Base-by-base conservation (phyloP, 1,140 invertebrate genomes). In the Drosophila kanapiae region DNA sequence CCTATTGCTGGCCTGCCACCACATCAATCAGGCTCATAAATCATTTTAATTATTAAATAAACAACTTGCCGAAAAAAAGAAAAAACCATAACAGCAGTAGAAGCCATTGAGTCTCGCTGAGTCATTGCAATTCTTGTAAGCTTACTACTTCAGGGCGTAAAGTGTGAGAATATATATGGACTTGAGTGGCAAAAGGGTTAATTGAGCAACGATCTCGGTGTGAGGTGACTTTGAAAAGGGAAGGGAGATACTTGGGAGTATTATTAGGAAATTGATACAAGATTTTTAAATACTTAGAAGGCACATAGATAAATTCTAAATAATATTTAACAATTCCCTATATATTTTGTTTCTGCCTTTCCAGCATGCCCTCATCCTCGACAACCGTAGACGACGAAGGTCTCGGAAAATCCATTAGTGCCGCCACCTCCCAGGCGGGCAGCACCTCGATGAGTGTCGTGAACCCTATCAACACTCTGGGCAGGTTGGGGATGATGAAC, bases 21-120 rank as follows among this genome's bases (percentile, higher is more conserved):
- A 65, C 82, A 85, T 85, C 82, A 85, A 85, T 85, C 82, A 85
- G 82, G 74, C 82, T 61, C 86, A 90, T 91, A 90, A 90, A 91
- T 90, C 86, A 90, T 82, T 86, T 91, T 90, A 90, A 90, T 90
- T 91, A 91, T 87, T 91, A 91, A 91, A 91, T 80, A 91, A 91
- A 87, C 86, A 90, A 86, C 78, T 82, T 81, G 49, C 43, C 33
- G 33, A 38, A 48, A 56, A 58, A 60, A 53, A 51, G 57, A 47
- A 31, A 16, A 40, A 45, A 43, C 33, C 33, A 45, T 18, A 33
- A 8, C 40, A 23, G 33, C 33, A 54, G 9, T 37, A 38, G 40
- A 47, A 33, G 38, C 43, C 23, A n/a, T 27, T 27, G 45, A 40
- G 43, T 27, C 23, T 35, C 16, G 60, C 56, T 79, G 77, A 80